A percentile compares a stretch with the other conserved stretches of the same genome.
Conservation (phyloP, 2,113 vertebrate genomes). For the Gavialis gangeticus region DNA sequence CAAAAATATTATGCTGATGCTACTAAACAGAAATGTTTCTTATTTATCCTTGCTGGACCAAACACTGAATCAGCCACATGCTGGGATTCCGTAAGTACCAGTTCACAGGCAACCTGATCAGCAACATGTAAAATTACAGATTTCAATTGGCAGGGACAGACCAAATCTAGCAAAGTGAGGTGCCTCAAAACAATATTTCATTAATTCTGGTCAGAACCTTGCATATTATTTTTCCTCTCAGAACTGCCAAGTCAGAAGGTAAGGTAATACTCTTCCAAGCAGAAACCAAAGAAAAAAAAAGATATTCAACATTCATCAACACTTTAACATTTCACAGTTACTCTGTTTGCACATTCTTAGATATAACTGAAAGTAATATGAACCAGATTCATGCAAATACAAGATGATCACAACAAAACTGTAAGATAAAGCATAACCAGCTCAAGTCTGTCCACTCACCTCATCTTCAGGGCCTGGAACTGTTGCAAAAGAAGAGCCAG, state of each 20-base stretch:
- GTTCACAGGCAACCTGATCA: not conserved
- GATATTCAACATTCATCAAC: not conserved
- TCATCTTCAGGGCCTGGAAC: slow-evolving; percentile 95
- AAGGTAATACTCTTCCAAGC: not conserved
- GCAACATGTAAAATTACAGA: not conserved
- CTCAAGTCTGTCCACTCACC: slow-evolving; percentile 77
- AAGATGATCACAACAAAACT: not conserved
- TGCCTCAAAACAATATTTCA: not conserved
- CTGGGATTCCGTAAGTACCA: not conserved
- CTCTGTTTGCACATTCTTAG: not conserved
- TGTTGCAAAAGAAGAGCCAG: slow-evolving; percentile 92
- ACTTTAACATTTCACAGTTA: not conserved
- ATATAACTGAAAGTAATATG: not conserved
- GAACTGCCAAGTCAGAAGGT: not conserved
- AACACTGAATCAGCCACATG: not conserved
- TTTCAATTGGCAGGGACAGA: not conserved
- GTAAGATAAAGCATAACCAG: not conserved
- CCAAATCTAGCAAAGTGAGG: rapidly evolving
- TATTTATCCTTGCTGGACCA: not conserved
- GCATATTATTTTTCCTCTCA: not conserved
- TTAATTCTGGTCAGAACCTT: not conserved
- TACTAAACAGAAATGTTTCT: not conserved
- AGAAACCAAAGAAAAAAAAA: not conserved
- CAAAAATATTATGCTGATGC: not conserved
- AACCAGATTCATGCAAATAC: not conserved